phyloP scores from a whole-genome alignment of 2,113 vertebrate species.

The Ameiurus melas region DNA sequence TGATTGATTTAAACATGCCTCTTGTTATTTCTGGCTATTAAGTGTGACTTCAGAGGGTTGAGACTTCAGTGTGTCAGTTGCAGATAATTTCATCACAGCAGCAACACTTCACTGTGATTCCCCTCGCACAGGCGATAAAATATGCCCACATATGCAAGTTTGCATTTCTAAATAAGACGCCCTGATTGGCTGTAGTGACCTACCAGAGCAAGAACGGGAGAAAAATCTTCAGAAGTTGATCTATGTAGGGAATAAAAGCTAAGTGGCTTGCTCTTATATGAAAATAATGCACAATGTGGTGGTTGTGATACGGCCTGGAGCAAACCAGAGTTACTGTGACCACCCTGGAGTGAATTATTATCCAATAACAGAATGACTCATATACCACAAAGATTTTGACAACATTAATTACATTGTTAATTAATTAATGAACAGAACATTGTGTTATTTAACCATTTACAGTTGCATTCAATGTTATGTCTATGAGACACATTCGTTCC shows the following conservation, averaged over 20 bases:
- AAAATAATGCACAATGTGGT: neutral
- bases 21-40: constrained; percentile 9
- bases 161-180: neutral
- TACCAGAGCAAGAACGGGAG: too few relatives aligned
- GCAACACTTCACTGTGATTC: neutral
- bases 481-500: neutral
- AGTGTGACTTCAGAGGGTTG: neutral
- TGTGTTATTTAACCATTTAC: neutral
- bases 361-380: neutral
- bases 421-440: neutral
- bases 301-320: neutral
- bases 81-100: neutral
- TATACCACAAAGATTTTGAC: neutral
- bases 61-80: neutral
- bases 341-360: neutral
- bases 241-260: neutral
- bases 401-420: neutral
- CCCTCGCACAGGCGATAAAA: neutral
- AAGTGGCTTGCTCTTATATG: neutral
- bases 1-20: neutral
- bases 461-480: neutral
- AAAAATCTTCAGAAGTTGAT: neutral
- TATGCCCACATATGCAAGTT: neutral
- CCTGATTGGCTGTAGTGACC: neutral
- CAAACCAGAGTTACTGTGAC: neutral